Conservation (phyloP, 2,888 invertebrate genomes). For the Artemia sp. region DNA sequence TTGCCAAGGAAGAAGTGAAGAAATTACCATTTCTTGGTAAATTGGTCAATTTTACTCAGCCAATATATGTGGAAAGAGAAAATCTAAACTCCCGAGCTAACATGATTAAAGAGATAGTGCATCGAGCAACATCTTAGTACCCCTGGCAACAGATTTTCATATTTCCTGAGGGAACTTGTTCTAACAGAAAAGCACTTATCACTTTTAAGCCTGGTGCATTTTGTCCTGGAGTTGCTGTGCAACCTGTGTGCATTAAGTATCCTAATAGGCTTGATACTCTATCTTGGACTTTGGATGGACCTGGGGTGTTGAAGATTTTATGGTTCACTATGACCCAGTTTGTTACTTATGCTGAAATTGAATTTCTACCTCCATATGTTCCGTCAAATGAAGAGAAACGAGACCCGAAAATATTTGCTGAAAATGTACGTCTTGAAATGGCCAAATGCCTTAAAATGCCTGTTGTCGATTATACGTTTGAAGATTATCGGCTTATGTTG, state of each 20-base stretch:
- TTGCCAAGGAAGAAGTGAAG: slow-evolving; percentile 69
- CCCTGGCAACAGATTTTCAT: slow-evolving; percentile 84
- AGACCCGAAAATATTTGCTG: slow-evolving; percentile 72
- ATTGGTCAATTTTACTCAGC: slow-evolving; percentile 85
- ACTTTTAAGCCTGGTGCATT: too few species aligned
- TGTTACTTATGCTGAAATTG: slow-evolving; percentile 69
- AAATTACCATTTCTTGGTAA: slow-evolving; percentile 75
- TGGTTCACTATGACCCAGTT: slow-evolving; percentile 79
- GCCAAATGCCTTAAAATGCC: too few species aligned
- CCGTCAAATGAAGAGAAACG: slow-evolving; percentile 69
- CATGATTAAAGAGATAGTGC: slow-evolving; percentile 71
- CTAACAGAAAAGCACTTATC: too few species aligned
- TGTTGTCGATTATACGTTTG: slow-evolving; percentile 75
- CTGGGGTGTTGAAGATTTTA: slow-evolving; percentile 70
- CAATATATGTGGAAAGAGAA: slow-evolving; percentile 81
- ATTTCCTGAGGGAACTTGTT: too few species aligned
- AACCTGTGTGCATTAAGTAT: too few species aligned
- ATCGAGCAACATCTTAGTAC: slow-evolving; percentile 59
- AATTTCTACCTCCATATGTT: slow-evolving; percentile 77
- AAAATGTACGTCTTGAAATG: too few species aligned
- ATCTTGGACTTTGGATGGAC: slow-evolving; percentile 90
- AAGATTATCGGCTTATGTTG: slow-evolving; percentile 69
- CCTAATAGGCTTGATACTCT: too few species aligned
- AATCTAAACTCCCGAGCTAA: slow-evolving; percentile 80
- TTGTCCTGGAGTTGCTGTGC: too few species aligned